Conservation (phyloP, 2,888 invertebrate species). For the Metacarcinus magister region DNA sequence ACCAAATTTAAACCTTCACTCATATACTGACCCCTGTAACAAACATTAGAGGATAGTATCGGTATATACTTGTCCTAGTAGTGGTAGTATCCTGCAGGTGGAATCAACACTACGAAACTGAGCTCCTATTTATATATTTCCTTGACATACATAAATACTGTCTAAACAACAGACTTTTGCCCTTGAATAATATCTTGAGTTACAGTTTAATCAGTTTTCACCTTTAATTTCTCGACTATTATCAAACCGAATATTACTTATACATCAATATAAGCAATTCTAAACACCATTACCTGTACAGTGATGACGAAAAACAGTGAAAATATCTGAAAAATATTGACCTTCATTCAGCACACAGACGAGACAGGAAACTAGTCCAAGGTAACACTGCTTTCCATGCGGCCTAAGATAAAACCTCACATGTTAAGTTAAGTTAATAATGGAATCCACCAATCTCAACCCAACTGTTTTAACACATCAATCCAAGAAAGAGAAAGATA, state of each 20-base stretch:
- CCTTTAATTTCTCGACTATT: not conserved
- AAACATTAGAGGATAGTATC: not conserved
- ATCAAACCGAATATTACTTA: not conserved
- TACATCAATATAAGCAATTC: not conserved
- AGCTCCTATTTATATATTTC: not conserved
- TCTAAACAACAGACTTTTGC: not conserved
- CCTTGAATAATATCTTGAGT: not conserved
- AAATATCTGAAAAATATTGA: conserved; percentile 69
- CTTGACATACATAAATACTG: not conserved
- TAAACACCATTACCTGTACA: not conserved
- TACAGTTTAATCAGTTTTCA: not conserved
- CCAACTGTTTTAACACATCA: not conserved
- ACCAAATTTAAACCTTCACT: not conserved
- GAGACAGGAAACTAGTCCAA: not conserved
- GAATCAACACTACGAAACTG: not conserved
- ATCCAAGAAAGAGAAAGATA: not conserved
- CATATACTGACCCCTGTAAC: not conserved
- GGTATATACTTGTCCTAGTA: not conserved
- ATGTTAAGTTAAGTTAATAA: not conserved
- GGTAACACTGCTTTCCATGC: not conserved
- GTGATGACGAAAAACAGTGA: not conserved
- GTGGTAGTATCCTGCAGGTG: not conserved
- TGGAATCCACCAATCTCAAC: not conserved
- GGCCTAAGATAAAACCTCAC: not conserved
- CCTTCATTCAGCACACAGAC: conserved; percentile 66